Evolutionary conservation across 1,140 invertebrate species (phyloP).

Genomic region (Temnothorax longispinosus): DNA sequence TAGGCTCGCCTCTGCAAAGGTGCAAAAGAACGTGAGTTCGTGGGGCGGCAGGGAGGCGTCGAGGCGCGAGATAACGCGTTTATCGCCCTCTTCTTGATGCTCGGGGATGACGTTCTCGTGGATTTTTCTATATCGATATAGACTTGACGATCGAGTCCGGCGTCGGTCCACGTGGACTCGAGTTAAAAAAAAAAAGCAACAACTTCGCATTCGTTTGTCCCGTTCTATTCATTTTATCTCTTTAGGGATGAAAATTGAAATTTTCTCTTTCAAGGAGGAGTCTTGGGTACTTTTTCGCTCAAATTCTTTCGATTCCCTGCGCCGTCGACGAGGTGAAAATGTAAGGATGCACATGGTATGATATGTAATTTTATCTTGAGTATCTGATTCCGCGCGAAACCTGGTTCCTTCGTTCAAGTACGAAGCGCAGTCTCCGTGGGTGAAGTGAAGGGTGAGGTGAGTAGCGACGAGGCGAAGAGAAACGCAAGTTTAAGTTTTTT

Average conservation of each 20-base stretch:
- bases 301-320: conserved; percentile 9
- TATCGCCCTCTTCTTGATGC: conserved; percentile 17
- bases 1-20: conserved; percentile 71
- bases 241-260: neutral
- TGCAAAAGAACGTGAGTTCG: conserved; percentile 70
- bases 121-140: conserved; percentile 5
- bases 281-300: neutral
- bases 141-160: conserved; percentile 2
- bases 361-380: conserved; percentile 21
- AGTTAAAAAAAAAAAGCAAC: neutral
- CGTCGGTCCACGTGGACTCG: neutral
- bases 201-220: neutral
- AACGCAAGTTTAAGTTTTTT: conserved; percentile 63
- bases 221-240: neutral
- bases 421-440: neutral
- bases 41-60: neutral
- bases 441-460: conserved; percentile 54
- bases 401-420: neutral
- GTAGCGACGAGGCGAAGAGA: conserved; percentile 69
- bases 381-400: neutral
- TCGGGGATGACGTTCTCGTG: neutral
- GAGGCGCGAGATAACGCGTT: neutral
- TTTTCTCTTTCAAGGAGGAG: neutral
- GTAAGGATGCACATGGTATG: conserved; percentile 18
- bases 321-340: neutral